A percentile compares a stretch with the other conserved stretches of the same genome.
Conservation (phyloP, 2,113 vertebrate genomes). For the Petroica traversi region DNA sequence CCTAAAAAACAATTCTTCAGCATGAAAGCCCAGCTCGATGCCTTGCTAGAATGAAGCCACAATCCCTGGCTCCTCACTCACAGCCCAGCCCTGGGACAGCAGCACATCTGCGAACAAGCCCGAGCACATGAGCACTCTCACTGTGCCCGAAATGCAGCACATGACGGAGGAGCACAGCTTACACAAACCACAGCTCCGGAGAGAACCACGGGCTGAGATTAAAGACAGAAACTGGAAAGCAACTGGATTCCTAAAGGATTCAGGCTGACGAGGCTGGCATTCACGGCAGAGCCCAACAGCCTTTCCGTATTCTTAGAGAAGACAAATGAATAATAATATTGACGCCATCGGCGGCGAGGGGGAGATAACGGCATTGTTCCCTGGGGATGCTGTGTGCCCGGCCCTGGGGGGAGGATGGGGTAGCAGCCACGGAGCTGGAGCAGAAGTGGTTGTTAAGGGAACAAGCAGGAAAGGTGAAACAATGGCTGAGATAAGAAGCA, state of each 20-base stretch:
- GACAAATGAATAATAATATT: neutral
- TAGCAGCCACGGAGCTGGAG: neutral
- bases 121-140: neutral
- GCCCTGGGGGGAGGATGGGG: neutral
- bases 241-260: neutral
- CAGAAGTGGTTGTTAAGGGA: neutral
- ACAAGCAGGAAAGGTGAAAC: conserved; percentile 37
- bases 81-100: neutral
- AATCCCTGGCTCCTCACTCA: neutral
- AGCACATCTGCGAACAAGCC: neutral
- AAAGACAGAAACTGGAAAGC: neutral
- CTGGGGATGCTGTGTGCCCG: neutral
- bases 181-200: neutral
- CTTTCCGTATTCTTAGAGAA: neutral
- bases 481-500: conserved; percentile 19
- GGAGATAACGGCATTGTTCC: neutral
- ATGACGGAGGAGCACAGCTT: neutral
- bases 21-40: neutral
- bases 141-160: neutral
- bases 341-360: neutral
- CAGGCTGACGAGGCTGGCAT: neutral
- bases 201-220: neutral
- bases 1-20: neutral
- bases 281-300: neutral
- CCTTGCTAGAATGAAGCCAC: neutral